Conservation (phyloP, 2,888 invertebrate genomes). For the Opisthograptis luteolata region DNA sequence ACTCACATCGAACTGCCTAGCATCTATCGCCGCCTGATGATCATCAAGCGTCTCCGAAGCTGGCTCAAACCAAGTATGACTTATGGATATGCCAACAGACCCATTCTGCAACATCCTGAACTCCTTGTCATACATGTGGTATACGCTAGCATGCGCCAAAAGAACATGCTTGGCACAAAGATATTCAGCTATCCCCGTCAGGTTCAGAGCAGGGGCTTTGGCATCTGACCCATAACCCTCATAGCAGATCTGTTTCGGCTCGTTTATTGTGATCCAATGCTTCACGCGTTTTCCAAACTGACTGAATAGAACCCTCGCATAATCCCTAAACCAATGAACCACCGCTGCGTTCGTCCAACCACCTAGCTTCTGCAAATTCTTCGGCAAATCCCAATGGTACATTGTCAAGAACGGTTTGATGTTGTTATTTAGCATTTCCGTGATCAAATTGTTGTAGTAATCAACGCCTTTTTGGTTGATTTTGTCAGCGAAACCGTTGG, state of each 20-base stretch:
- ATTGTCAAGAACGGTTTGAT: slow-evolving; percentile 85
- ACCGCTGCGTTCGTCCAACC: slow-evolving; percentile 84
- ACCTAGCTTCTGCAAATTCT: slow-evolving; percentile 79
- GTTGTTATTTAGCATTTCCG: slow-evolving; percentile 79
- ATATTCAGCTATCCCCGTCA: slow-evolving; percentile 77
- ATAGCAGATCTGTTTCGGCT: slow-evolving; percentile 73
- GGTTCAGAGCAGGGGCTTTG: slow-evolving; percentile 64
- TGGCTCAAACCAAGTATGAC: slow-evolving; percentile 78
- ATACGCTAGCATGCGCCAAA: slow-evolving; percentile 81
- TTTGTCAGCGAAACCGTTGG: slow-evolving; percentile 77
- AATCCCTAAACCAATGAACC: slow-evolving; percentile 82
- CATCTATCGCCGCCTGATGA: slow-evolving; percentile 76
- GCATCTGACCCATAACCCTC: slow-evolving; percentile 61
- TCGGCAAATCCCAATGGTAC: slow-evolving; percentile 86
- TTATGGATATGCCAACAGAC: slow-evolving; percentile 61
- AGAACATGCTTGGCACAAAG: slow-evolving; percentile 81
- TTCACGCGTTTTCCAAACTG: slow-evolving; percentile 77
- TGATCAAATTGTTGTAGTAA: slow-evolving; percentile 86
- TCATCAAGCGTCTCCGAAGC: slow-evolving; percentile 73
- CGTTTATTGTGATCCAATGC: slow-evolving; percentile 85
- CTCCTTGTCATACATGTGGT: slow-evolving; percentile 64
- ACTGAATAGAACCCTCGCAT: slow-evolving; percentile 79
- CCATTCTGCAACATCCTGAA: slow-evolving; percentile 55
- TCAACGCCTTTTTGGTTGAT: slow-evolving; percentile 84
- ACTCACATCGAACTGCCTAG: slow-evolving; percentile 81